These are phyloP conservation scores for Haplochromis burtoni DNA, from an alignment of 2,113 vertebrate genomes.

Conservation along the genomic window DNA sequence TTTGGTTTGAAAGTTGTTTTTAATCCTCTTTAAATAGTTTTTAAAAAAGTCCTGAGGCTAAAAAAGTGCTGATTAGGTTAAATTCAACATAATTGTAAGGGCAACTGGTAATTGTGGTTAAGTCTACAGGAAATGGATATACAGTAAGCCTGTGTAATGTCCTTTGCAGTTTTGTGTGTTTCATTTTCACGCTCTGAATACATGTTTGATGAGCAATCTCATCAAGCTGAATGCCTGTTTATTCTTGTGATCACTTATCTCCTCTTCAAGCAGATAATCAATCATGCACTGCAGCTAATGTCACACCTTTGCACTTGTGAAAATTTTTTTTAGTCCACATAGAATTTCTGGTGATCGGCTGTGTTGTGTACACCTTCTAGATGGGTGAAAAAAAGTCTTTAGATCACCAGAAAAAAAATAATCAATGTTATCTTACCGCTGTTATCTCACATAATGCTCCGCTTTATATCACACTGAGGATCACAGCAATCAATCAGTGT, in stretches of 20 bases:
- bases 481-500: slow-evolving; percentile 37
- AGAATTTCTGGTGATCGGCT: not conserved
- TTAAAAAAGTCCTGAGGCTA: not conserved
- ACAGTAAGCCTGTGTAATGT: not conserved
- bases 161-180: not conserved
- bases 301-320: not conserved
- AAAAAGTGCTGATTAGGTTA: not conserved
- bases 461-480: slow-evolving; percentile 35
- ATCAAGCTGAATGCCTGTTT: not conserved
- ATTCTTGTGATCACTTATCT: slow-evolving; percentile 1
- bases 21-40: not conserved
- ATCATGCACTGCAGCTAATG: not conserved
- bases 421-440: slow-evolving; percentile 21
- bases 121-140: not conserved
- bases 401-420: not conserved
- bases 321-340: not conserved
- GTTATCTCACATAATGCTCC: slow-evolving; percentile 37
- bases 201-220: not conserved
- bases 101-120: not conserved
- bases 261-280: not conserved
- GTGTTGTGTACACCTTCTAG: not conserved
- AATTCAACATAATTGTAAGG: not conserved
- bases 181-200: not conserved
- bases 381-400: not conserved
- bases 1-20: not conserved